A percentile compares a stretch with the other conserved stretches of the same genome.
Conservation (phyloP, 2,888 invertebrate species). For the Peribatodes rhomboidaria region DNA sequence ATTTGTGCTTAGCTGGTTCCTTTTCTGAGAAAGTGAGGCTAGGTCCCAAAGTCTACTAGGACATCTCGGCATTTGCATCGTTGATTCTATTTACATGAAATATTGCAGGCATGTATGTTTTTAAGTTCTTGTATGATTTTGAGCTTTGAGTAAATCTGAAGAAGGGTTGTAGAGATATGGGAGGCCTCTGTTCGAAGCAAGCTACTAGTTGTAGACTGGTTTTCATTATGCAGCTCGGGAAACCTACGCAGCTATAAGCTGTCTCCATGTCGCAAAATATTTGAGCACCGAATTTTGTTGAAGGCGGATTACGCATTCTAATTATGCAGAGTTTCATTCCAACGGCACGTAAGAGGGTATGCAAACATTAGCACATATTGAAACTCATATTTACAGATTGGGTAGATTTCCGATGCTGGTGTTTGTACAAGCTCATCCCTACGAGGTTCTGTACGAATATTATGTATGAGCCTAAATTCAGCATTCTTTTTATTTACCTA, state of each 20-base stretch:
- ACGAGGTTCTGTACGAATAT: background rate
- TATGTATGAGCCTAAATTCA: background rate
- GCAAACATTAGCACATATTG: slow-evolving; percentile 11
- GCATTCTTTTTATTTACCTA: background rate
- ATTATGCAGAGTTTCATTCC: slow-evolving; percentile 28
- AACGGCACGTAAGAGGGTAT: slow-evolving; percentile 10
- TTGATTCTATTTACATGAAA: no score
- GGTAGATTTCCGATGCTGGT: slow-evolving; percentile 1
- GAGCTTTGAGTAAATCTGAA: no score
- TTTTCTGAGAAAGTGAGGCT: no score
- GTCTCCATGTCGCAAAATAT: background rate
- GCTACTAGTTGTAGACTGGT: no score
- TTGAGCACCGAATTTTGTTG: slow-evolving; percentile 4
- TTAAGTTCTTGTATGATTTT: no score
- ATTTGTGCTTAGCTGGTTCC: no score
- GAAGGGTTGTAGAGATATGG: no score
- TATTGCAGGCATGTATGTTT: no score
- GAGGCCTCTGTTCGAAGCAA: no score
- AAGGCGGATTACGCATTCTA: slow-evolving; percentile 23
- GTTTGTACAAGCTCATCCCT: background rate
- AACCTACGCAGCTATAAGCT: background rate
- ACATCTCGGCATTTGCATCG: no score
- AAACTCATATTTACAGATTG: slow-evolving; percentile 17
- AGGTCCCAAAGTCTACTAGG: no score
- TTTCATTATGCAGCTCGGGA: background rate